Evolutionary conservation across 2,113 vertebrate genomes (phyloP).

Genomic region (Podilymbus podiceps): DNA sequence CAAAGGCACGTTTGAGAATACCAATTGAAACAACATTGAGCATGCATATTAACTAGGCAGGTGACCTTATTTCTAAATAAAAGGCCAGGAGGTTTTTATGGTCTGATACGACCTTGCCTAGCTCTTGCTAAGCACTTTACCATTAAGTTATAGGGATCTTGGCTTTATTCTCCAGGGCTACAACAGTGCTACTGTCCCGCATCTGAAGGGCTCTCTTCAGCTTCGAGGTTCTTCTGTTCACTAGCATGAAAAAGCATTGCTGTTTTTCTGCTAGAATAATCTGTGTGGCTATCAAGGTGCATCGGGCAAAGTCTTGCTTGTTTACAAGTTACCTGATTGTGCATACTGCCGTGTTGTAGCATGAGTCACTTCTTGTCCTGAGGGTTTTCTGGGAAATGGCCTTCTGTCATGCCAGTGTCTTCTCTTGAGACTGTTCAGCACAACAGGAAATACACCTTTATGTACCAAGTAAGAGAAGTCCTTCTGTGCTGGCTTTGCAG

Average conservation of each 20-base stretch:
- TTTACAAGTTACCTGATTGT: neutral
- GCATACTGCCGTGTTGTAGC: neutral
- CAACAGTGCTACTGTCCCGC: neutral
- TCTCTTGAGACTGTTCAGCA: neutral
- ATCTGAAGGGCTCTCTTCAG: neutral
- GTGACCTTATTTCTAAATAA: neutral
- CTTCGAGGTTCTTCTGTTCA: neutral
- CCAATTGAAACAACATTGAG: neutral
- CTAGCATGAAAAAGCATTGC: neutral
- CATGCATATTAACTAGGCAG: neutral
- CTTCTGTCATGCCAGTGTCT: neutral
- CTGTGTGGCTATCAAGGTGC: neutral
- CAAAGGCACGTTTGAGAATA: neutral
- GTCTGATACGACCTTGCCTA: neutral
- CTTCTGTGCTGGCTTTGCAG: neutral
- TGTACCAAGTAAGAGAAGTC: neutral
- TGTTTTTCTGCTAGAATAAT: neutral
- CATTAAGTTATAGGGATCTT: constrained; percentile 4
- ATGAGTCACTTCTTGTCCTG: neutral
- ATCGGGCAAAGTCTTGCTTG: neutral
- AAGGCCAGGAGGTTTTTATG: neutral
- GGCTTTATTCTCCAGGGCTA: neutral
- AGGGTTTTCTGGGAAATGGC: neutral
- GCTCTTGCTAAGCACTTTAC: neutral
- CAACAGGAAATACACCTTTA: neutral